Conservation (phyloP, 1,140 invertebrate species). For the Whitmania pigra region DNA sequence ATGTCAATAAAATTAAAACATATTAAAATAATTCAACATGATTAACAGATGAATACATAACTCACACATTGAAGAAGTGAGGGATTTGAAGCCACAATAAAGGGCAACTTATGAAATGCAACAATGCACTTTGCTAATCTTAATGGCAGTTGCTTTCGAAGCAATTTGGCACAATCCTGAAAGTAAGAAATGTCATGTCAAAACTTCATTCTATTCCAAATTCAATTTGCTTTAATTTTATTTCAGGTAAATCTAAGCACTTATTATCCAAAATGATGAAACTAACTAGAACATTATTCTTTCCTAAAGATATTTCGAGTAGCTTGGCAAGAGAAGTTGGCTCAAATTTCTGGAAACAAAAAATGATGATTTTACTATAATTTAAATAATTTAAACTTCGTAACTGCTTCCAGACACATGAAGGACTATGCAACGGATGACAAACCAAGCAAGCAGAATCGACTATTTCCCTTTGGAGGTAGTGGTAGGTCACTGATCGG, state of each 20-base stretch:
- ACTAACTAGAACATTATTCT: not conserved
- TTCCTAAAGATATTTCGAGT: not conserved
- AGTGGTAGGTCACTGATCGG: conserved; percentile 6
- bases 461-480: not conserved
- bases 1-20: not conserved
- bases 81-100: conserved; percentile 2
- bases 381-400: not conserved
- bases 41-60: not conserved
- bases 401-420: not conserved
- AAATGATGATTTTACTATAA: not conserved
- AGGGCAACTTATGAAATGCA: conserved; percentile 11
- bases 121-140: not conserved
- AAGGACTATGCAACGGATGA: not conserved
- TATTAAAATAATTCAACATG: not conserved
- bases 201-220: not conserved
- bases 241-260: not conserved
- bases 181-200: not conserved
- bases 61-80: not conserved
- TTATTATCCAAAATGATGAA: not conserved
- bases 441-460: not conserved
- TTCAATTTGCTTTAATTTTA: not conserved
- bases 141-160: conserved; percentile 1
- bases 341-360: too few species aligned
- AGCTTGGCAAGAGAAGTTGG: not conserved
- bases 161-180: not conserved